A percentile compares a stretch with the other conserved stretches of the same genome.
Conservation (phyloP, 2,888 invertebrate genomes). For the Brenthis daphne region DNA sequence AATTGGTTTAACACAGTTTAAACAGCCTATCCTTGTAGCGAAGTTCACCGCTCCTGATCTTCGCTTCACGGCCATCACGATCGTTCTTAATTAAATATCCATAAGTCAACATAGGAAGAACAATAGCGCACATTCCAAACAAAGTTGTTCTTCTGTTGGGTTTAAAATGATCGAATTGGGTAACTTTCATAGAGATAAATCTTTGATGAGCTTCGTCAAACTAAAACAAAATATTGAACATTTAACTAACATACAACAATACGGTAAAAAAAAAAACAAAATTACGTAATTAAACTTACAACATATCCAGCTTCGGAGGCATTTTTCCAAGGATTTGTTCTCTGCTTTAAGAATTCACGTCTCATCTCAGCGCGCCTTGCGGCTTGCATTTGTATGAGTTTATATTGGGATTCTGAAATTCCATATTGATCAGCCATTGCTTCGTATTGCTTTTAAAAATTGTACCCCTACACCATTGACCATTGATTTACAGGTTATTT, state of each 20-base stretch:
- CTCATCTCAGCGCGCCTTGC: constrained; percentile 83
- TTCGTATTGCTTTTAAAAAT: constrained; percentile 22
- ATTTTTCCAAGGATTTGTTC: constrained; percentile 87
- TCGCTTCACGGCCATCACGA: constrained; percentile 79
- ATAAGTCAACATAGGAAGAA: constrained; percentile 81
- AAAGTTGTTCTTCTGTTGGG: constrained; percentile 82
- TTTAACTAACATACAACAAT: neutral
- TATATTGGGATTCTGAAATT: constrained; percentile 74
- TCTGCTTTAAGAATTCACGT: constrained; percentile 87
- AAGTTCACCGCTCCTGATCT: constrained; percentile 87
- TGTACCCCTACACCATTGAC: constrained; percentile 13
- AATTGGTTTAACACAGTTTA: constrained; percentile 42
- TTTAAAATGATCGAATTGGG: constrained; percentile 85
- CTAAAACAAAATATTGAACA: constrained; percentile 77
- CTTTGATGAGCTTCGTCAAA: constrained; percentile 91
- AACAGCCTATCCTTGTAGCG: constrained; percentile 87
- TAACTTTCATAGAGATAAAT: constrained; percentile 87
- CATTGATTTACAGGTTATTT: constrained; percentile 31
- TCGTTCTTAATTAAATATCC: constrained; percentile 79
- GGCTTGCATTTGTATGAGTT: constrained; percentile 83
- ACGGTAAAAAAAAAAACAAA: constrained; percentile 38
- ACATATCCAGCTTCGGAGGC: constrained; percentile 86
- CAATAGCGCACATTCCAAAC: constrained; percentile 73
- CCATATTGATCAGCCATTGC: constrained; percentile 79
- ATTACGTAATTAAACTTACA: constrained; percentile 84